phyloP scores from a whole-genome alignment of 1,140 invertebrate genomes.

The Apis laboriosa region DNA sequence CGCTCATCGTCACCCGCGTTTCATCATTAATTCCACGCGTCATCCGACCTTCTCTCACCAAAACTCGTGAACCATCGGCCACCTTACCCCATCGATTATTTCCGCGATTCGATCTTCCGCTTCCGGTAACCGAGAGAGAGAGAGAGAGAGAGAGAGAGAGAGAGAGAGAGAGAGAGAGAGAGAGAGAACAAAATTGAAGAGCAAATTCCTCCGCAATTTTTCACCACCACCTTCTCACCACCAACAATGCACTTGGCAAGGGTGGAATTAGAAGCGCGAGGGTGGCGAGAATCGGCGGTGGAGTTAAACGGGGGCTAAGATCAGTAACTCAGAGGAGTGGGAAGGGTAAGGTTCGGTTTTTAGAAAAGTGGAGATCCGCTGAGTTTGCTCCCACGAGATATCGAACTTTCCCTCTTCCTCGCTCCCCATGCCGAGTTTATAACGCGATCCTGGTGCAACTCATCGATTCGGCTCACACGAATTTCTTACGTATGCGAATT shows the following conservation, averaged over 20 bases:
- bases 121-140: not conserved
- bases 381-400: constrained; percentile 65
- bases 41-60: not conserved
- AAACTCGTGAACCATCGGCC: not conserved
- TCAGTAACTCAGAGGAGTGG: not conserved
- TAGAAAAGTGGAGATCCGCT: constrained; percentile 47
- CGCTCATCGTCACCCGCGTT: not conserved
- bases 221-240: constrained; percentile 42
- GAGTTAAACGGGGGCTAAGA: constrained; percentile 5
- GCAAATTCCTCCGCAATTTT: constrained; percentile 31
- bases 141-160: too few species aligned
- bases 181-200: constrained; percentile 18
- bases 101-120: not conserved
- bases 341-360: constrained; percentile 41
- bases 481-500: constrained; percentile 43
- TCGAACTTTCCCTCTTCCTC: constrained; percentile 29
- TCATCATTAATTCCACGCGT: not conserved
- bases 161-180: too few species aligned
- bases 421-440: constrained; percentile 9
- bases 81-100: constrained; percentile 14
- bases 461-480: constrained; percentile 58
- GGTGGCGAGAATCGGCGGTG: constrained; percentile 36
- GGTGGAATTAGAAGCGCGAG: constrained; percentile 56
- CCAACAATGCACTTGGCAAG: constrained; percentile 45
- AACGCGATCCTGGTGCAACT: constrained; percentile 47